A percentile compares a stretch with the other conserved stretches of the same genome.
Evolutionary conservation across 2,888 invertebrate genomes (phyloP).

Genomic region (Nomada fucata): DNA sequence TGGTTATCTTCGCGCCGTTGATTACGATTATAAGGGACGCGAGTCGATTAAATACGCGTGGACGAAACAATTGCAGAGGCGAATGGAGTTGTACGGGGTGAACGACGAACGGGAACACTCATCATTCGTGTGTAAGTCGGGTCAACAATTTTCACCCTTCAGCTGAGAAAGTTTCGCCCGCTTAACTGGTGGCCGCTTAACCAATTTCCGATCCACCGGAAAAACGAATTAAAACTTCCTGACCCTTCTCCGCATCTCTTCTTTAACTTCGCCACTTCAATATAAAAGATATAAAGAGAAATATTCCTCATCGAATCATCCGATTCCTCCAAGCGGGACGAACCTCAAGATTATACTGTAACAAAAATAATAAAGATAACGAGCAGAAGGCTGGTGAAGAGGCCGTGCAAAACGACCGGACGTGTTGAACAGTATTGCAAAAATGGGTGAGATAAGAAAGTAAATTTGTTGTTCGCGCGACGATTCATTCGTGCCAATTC

Average conservation of each 20-base stretch:
- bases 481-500: conserved; percentile 41
- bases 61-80: conserved; percentile 14
- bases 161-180: conserved; percentile 22
- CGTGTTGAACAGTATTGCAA: neutral
- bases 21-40: conserved; percentile 11
- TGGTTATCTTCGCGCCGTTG: conserved; percentile 17
- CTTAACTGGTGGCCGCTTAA: conserved; percentile 32
- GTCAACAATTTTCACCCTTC: conserved; percentile 28
- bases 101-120: conserved; percentile 8
- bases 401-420: neutral
- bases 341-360: neutral
- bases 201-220: conserved; percentile 46
- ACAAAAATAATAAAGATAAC: neutral
- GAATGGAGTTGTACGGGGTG: conserved; percentile 16
- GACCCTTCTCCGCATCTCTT: neutral
- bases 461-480: neutral
- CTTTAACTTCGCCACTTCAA: neutral
- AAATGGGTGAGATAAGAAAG: neutral
- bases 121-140: conserved; percentile 38
- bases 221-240: conserved; percentile 51
- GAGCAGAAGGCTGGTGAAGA: neutral
- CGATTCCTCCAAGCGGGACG: neutral
- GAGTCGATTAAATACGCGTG: conserved; percentile 42
- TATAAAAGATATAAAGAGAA: neutral
- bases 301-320: neutral